Conservation (phyloP, 2,888 invertebrate species). For the Zaprionus lineosus region DNA sequence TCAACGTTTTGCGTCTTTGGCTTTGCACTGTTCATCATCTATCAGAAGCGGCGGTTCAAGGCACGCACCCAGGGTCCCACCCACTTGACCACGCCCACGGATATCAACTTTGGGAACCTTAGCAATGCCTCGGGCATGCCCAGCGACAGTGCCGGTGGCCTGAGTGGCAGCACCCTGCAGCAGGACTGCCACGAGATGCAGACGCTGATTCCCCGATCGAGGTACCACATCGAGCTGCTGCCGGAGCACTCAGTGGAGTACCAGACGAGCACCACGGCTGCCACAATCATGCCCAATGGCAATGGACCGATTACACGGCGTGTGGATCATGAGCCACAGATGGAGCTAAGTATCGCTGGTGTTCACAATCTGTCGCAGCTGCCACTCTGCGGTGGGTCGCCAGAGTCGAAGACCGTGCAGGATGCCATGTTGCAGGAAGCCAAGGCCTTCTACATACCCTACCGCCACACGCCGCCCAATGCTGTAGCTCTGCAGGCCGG, state of each 20-base stretch:
- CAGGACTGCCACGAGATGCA: constrained; percentile 83
- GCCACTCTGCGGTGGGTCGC: constrained; percentile 74
- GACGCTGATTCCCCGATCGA: constrained; percentile 81
- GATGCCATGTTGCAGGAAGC: constrained; percentile 61
- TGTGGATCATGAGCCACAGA: constrained; percentile 36
- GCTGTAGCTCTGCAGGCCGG: constrained; percentile 52
- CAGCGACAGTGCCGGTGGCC: constrained; percentile 78
- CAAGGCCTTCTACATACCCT: constrained; percentile 78
- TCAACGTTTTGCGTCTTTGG: constrained; percentile 78
- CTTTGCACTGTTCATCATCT: constrained; percentile 80
- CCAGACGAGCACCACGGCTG: constrained; percentile 68
- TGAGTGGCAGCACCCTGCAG: constrained; percentile 79
- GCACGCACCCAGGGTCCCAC: constrained; percentile 77
- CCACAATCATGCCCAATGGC: constrained; percentile 72
- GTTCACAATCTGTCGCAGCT: constrained; percentile 76
- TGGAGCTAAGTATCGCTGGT: constrained; percentile 63
- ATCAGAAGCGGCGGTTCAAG: constrained; percentile 80
- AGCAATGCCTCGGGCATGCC: constrained; percentile 77
- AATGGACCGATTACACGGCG: constrained; percentile 53
- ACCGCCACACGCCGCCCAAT: constrained; percentile 71
- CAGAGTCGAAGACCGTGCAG: constrained; percentile 59
- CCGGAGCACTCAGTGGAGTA: constrained; percentile 70
- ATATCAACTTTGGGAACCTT: constrained; percentile 80
- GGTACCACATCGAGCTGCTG: constrained; percentile 70
- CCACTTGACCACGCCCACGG: constrained; percentile 79